phyloP scores from a whole-genome alignment of 2,797 vertebrate genomes.

The Podarcis siculus region DNA sequence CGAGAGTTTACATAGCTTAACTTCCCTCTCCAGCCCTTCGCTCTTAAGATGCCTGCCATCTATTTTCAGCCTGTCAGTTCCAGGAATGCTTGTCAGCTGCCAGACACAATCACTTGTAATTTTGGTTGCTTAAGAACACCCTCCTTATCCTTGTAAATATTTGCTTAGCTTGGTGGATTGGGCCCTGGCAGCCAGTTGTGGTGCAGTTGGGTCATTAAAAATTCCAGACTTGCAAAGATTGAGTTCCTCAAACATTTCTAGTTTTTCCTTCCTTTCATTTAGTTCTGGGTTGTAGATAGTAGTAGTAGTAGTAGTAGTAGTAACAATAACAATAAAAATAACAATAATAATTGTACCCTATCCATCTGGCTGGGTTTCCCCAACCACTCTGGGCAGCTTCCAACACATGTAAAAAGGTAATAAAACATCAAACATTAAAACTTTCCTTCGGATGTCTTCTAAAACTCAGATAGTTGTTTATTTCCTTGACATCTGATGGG shows the following conservation, averaged over 20 bases:
- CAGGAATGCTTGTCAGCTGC: background rate
- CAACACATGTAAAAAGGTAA: no score
- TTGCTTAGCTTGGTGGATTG: background rate
- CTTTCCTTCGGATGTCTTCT: no score
- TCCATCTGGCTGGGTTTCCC: no score
- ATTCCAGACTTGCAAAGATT: background rate
- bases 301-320: no score
- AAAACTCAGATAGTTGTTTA: no score
- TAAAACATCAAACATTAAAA: no score
- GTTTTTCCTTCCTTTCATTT: background rate
- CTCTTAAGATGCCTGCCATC: background rate
- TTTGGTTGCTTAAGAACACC: constrained; percentile 8
- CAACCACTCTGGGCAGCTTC: no score
- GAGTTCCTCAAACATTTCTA: background rate
- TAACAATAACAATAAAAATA: no score
- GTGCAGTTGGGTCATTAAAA: background rate
- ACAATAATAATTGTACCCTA: no score
- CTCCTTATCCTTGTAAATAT: background rate
- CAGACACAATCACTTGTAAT: background rate
- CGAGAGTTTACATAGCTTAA: background rate
- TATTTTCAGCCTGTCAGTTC: background rate
- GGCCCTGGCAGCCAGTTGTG: background rate
- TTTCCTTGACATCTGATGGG: no score
- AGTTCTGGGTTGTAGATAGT: background rate
- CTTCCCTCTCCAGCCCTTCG: background rate